Percentiles rank a stretch among this genome's conserved stretches.
These are phyloP conservation scores for Drosophila helvetica DNA, from an alignment of 2,888 invertebrate genomes.

Conservation along the genomic window DNA sequence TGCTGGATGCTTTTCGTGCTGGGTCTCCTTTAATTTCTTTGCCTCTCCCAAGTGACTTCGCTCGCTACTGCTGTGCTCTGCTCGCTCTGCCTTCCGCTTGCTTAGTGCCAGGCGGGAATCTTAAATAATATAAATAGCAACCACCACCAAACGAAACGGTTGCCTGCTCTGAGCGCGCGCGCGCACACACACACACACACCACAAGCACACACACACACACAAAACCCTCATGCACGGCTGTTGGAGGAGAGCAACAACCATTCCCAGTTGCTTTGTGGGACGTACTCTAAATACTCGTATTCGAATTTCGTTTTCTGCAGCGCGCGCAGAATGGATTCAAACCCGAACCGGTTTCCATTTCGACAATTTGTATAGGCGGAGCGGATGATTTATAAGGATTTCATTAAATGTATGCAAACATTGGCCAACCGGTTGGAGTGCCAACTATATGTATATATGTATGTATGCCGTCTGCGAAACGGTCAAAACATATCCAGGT, in stretches of 20 bases:
- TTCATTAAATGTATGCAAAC: conserved; percentile 36
- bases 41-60: not conserved
- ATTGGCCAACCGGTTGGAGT: conserved; percentile 37
- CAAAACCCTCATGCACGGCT: not conserved
- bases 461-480: not conserved
- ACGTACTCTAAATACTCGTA: conserved; percentile 6
- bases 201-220: conserved; percentile 18
- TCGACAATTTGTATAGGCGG: not conserved
- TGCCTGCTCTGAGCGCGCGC: conserved; percentile 11
- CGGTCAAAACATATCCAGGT: not conserved
- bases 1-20: conserved; percentile 18
- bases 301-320: conserved; percentile 25
- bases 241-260: conserved; percentile 15
- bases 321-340: conserved; percentile 31
- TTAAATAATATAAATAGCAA: conserved; percentile 58
- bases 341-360: conserved; percentile 31
- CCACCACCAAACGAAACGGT: not conserved
- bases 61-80: conserved; percentile 20
- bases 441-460: not conserved
- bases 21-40: conserved; percentile 66
- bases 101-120: conserved; percentile 49
- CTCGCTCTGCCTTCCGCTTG: conserved; percentile 50
- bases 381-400: conserved; percentile 39
- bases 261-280: conserved; percentile 16
- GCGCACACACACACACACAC: conserved; percentile 23